Evolutionary conservation across 2,113 vertebrate genomes (phyloP), one percentile per base, ranked within the genome.

Genomic region (Carettochelys insculpta): DNA sequence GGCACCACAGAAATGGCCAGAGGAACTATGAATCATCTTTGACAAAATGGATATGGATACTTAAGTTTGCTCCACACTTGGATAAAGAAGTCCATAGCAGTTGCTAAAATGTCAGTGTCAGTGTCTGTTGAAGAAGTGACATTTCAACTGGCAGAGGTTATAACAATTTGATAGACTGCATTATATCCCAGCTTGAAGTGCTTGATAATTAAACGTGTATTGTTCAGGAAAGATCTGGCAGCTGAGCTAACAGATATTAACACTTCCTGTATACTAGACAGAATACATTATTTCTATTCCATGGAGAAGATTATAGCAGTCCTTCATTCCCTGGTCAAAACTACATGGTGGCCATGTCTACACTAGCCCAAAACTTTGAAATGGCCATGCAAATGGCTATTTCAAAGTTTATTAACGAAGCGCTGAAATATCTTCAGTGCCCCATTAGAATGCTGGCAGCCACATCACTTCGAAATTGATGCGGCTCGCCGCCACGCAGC

Each of bases 201-300:
- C 61, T 87, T 54, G 19, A 17, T 56, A 54, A 54, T 54, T 27
- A 56, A 56, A 11, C 54, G 27, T 56, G 54, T 56, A 31, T 87
- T 86, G 82, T 85, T 51, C 38, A 54, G 86, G 48, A 52, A 8
- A 48, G 73, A 82, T 71, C 22, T 71, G 45, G 50, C 83, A 92
- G 86, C 87, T 80, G 24, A 38, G 71, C 76, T 75, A 88, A 86
- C 22, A 50, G 79, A n/a, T 82, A 47, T 51, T 90, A 85, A 85
- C 27, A 0, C 0, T 65, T 61, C 80, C 54, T 90, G 68, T 43
- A 82, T 29, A 80, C 83, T 1, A 78, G 52, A 56, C 27, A 29
- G 25, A 56, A 29, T 56, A 25, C 29, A 25, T 25, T 56, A 56
- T 27, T 29, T 56, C 54, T 56, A 29, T 56, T 56, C 54, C 25